Evolutionary conservation across 2,797 vertebrate genomes (phyloP).

Genomic region (Hybognathus amarus): DNA sequence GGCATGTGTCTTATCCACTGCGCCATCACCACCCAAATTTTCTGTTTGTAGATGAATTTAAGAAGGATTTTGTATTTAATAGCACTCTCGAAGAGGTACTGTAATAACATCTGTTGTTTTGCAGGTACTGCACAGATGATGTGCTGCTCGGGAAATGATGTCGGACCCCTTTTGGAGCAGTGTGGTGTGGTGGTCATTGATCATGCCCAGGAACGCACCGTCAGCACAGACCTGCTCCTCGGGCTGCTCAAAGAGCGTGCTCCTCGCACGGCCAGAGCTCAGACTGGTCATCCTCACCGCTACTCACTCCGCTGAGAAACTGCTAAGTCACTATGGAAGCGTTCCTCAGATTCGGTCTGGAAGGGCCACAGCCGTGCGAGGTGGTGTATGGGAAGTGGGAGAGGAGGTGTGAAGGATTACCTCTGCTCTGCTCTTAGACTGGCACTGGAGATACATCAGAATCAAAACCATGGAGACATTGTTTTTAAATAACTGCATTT

Average conservation of each 20-base stretch:
- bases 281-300: constrained; percentile 81
- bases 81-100: not conserved
- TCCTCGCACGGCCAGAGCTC: constrained; percentile 82
- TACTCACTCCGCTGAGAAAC: constrained; percentile 67
- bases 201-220: constrained; percentile 83
- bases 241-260: constrained; percentile 85
- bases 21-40: no score
- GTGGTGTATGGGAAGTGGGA: constrained; percentile 78
- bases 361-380: constrained; percentile 61
- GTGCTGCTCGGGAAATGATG: constrained; percentile 91
- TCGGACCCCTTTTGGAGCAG: constrained; percentile 82
- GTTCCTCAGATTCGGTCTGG: constrained; percentile 74
- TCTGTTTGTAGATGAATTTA: not conserved
- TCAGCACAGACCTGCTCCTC: constrained; percentile 84
- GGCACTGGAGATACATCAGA: constrained; percentile 85
- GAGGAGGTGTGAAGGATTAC: constrained; percentile 72
- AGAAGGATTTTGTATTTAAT: not conserved
- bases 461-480: constrained; percentile 81
- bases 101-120: constrained; percentile 3
- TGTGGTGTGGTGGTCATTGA: constrained; percentile 85
- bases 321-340: constrained; percentile 73
- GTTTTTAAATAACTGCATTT: no score
- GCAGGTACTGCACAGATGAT: constrained; percentile 87
- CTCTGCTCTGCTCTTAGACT: constrained; percentile 81
- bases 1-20: no score